These are phyloP conservation scores for Papilio elwesi DNA, from an alignment of 2,888 invertebrate species.

Conservation along the genomic window DNA sequence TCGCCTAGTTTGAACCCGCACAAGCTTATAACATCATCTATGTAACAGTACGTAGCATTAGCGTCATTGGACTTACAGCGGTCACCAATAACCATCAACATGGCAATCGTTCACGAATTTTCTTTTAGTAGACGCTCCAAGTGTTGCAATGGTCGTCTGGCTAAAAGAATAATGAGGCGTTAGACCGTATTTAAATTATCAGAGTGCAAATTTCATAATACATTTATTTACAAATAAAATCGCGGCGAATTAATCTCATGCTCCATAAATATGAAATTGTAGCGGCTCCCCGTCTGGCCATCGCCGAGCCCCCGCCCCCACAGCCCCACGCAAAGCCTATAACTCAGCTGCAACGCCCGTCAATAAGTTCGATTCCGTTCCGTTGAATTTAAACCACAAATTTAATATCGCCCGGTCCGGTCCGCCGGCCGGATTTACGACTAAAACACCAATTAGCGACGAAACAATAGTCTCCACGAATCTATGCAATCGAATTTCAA, in stretches of 20 bases:
- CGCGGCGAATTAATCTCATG: slow-evolving; percentile 2
- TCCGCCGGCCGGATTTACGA: slow-evolving; percentile 35
- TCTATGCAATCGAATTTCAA: slow-evolving; percentile 2
- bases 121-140: too few relatives aligned
- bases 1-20: too few relatives aligned
- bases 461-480: slow-evolving; percentile 30
- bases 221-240: not conserved
- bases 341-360: slow-evolving; percentile 29
- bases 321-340: slow-evolving; percentile 11
- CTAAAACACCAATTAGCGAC: slow-evolving; percentile 38
- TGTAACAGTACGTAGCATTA: too few relatives aligned
- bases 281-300: slow-evolving; percentile 2
- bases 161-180: too few relatives aligned
- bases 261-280: slow-evolving; percentile 23
- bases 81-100: too few relatives aligned
- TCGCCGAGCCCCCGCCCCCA: slow-evolving; percentile 1
- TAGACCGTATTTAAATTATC: too few relatives aligned
- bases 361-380: slow-evolving; percentile 39
- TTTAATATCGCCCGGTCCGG: slow-evolving; percentile 33
- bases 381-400: slow-evolving; percentile 39
- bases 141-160: too few relatives aligned
- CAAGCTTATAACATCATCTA: too few relatives aligned
- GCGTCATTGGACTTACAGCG: too few relatives aligned
- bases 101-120: too few relatives aligned
- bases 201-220: too few relatives aligned